Evolutionary conservation across 2,888 invertebrate species (phyloP).

Genomic region (Strigamia maritima): DNA sequence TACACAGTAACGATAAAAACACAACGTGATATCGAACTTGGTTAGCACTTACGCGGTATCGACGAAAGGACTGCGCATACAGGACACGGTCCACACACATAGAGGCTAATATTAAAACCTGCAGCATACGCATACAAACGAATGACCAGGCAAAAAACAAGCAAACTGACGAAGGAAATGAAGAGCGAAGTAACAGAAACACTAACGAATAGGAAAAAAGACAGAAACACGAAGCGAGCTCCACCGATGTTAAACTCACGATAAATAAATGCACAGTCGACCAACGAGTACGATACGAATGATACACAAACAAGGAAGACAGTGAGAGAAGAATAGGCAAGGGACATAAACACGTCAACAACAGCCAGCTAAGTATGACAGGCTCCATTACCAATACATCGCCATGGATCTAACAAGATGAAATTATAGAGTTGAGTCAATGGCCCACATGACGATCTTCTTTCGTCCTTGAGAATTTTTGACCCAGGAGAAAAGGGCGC

Average conservation of each 20-base stretch:
- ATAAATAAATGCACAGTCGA: neutral
- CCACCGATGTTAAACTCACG: neutral
- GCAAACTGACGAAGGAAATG: neutral
- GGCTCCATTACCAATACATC: conserved; percentile 1
- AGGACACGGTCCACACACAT: conserved; percentile 6
- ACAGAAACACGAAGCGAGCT: neutral
- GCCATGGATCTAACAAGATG: neutral
- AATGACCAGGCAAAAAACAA: neutral
- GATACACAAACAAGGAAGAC: neutral
- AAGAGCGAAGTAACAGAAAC: neutral
- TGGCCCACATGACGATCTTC: conserved; percentile 21
- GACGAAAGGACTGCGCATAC: neutral
- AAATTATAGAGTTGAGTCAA: neutral
- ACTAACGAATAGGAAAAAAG: neutral
- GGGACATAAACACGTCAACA: conserved; percentile 3
- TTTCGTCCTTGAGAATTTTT: conserved; percentile 30
- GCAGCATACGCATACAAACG: neutral
- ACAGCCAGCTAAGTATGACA: neutral
- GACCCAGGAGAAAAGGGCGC: conserved; percentile 31
- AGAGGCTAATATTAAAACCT: neutral
- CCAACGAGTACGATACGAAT: neutral
- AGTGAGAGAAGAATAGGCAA: neutral
- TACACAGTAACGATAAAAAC: neutral
- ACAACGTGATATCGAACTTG: conserved; percentile 8
- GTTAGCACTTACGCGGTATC: conserved; percentile 8